These are phyloP conservation scores for Drosophila fuyamai DNA, from an alignment of 1,140 invertebrate genomes.

Conservation along the genomic window DNA sequence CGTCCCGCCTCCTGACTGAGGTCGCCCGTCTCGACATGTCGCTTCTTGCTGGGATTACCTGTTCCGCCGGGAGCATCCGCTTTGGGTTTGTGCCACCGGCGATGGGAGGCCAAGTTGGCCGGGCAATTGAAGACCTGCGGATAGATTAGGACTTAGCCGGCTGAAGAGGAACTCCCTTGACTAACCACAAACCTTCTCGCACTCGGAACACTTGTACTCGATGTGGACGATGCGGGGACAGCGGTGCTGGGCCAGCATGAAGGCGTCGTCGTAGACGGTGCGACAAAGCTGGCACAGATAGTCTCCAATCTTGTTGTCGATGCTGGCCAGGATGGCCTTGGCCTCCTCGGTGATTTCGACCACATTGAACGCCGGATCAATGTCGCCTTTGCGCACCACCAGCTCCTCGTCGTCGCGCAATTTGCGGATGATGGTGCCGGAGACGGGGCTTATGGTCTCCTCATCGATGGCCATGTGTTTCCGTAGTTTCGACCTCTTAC, in stretches of 20 bases:
- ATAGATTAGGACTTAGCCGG: slow-evolving; percentile 12
- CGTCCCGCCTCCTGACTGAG: slow-evolving; percentile 45
- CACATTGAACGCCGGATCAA: slow-evolving; percentile 98
- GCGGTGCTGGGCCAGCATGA: slow-evolving; percentile 97
- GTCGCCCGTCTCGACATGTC: slow-evolving; percentile 56
- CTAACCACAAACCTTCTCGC: slow-evolving; percentile 90
- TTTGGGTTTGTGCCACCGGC: slow-evolving; percentile 97
- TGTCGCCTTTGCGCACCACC: slow-evolving; percentile 94
- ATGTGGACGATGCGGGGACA: slow-evolving; percentile 99
- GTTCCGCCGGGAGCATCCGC: slow-evolving; percentile 42
- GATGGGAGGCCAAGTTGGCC: slow-evolving; percentile 98
- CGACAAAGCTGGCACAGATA: slow-evolving; percentile 98
- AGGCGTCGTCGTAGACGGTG: slow-evolving; percentile 97
- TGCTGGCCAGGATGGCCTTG: slow-evolving; percentile 96
- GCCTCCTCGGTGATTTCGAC: slow-evolving; percentile 99
- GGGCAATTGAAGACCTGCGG: slow-evolving; percentile 96
- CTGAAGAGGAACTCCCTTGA: slow-evolving; percentile 36
- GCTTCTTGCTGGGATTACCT: slow-evolving; percentile 54
- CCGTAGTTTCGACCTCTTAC: slow-evolving; percentile 89
- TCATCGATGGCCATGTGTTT: slow-evolving; percentile 94
- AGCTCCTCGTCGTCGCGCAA: slow-evolving; percentile 92
- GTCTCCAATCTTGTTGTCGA: slow-evolving; percentile 98
- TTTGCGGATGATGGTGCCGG: slow-evolving; percentile 96
- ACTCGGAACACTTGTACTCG: slow-evolving; percentile 99
- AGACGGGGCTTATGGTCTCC: slow-evolving; percentile 98